Evolutionary conservation across 2,113 vertebrate genomes (phyloP).

Genomic region (Cryptomyrus ogoouensis): DNA sequence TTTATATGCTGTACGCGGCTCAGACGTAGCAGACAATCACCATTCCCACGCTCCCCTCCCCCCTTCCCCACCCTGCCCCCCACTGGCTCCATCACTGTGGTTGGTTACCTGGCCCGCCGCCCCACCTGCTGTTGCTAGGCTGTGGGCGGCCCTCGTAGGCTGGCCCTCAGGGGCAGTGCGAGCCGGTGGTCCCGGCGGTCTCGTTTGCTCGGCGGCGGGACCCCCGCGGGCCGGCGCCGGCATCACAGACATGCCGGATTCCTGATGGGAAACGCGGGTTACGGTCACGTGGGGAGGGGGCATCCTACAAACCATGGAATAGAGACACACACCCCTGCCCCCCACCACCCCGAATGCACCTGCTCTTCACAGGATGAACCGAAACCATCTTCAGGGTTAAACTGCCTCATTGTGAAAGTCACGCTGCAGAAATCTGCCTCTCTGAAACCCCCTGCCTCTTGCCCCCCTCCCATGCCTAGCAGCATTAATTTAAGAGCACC

Average conservation of each 20-base stretch:
- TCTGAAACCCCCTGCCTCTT: neutral
- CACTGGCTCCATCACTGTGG: neutral
- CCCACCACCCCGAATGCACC: neutral
- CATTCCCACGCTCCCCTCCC: no score
- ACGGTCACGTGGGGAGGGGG: neutral
- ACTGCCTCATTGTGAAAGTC: neutral
- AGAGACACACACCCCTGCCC: neutral
- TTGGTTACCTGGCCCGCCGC: slow-evolving; percentile 26
- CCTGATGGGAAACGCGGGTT: slow-evolving; percentile 7
- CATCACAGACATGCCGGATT: neutral
- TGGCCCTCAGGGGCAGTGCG: slow-evolving; percentile 19
- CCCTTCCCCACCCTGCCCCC: neutral
- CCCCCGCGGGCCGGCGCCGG: neutral
- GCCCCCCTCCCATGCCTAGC: neutral
- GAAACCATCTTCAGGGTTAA: neutral
- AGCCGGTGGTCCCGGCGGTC: slow-evolving; percentile 30
- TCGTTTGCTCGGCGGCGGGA: fast-evolving
- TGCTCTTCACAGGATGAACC: neutral
- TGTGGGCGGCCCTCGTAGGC: slow-evolving; percentile 33
- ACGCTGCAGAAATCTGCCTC: neutral
- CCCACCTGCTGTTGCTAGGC: slow-evolving; percentile 19
- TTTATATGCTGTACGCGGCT: neutral
- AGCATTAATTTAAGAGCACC: neutral
- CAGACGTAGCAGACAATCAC: neutral
- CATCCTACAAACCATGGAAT: neutral